phyloP scores from a whole-genome alignment of 2,113 vertebrate genomes.

The Piaya cayana region DNA sequence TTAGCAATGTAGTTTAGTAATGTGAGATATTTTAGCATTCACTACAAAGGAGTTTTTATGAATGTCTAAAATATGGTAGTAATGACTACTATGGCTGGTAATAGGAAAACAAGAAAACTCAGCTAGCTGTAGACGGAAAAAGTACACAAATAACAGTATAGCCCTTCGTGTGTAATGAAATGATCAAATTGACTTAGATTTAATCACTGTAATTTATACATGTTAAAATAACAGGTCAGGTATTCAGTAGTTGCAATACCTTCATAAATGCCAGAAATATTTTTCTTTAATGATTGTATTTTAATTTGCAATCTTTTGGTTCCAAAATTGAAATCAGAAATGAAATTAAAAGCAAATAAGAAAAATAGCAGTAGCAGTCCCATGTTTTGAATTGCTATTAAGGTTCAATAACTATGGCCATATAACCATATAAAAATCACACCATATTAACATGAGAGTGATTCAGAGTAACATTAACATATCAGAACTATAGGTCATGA shows the following conservation, averaged over 20 bases:
- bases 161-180: constrained; percentile 11
- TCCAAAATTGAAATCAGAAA: neutral
- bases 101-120: neutral
- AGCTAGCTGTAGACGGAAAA: neutral
- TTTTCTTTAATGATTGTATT: neutral
- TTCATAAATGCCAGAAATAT: neutral
- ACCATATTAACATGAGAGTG: neutral
- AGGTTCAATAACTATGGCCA: neutral
- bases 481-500: neutral
- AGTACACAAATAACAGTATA: neutral
- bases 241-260: neutral
- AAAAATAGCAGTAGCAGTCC: neutral
- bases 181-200: neutral
- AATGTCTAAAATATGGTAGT: neutral
- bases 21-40: neutral
- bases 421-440: neutral
- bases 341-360: neutral
- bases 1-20: neutral
- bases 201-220: constrained; percentile 29
- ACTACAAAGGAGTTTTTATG: neutral
- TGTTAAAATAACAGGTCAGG: constrained; percentile 9
- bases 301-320: constrained; percentile 3
- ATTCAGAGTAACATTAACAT: neutral
- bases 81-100: neutral
- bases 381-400: neutral